Percentiles rank a stretch among this genome's conserved stretches.
These are phyloP conservation scores for Bactericera cockerelli DNA, from an alignment of 1,140 invertebrate genomes.

Conservation along the genomic window DNA sequence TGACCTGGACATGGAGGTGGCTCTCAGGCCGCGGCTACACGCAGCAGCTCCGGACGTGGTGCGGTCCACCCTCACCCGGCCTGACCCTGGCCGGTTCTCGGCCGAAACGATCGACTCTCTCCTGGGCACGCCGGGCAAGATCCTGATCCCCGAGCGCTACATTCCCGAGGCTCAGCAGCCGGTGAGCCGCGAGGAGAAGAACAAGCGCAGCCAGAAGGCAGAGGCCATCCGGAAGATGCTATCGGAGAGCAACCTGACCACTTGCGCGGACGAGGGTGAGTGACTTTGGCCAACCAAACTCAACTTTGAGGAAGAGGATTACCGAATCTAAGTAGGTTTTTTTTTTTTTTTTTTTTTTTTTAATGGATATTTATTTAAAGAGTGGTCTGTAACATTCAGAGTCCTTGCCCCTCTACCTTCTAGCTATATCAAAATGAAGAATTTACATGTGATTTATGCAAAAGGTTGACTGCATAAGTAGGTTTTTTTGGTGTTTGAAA, in stretches of 20 bases:
- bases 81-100: conserved; percentile 42
- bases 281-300: too few relatives aligned
- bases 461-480: too few relatives aligned
- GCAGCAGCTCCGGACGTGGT: conserved; percentile 70
- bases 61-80: conserved; percentile 51
- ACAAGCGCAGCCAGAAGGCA: conserved; percentile 65
- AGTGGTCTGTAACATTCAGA: too few relatives aligned
- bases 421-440: too few relatives aligned
- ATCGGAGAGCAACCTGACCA: conserved; percentile 38
- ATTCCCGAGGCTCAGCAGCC: conserved; percentile 72
- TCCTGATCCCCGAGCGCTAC: conserved; percentile 78
- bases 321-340: too few relatives aligned
- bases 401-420: too few relatives aligned
- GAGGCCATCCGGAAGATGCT: conserved; percentile 84
- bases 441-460: too few relatives aligned
- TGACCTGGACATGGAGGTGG: conserved; percentile 72
- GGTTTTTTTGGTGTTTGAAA: too few relatives aligned
- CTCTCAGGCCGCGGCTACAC: conserved; percentile 42
- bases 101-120: conserved; percentile 70
- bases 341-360: too few relatives aligned
- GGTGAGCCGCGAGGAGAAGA: conserved; percentile 62
- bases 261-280: conserved; percentile 12
- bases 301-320: too few relatives aligned
- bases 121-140: conserved; percentile 72
- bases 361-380: too few relatives aligned